Base-by-base conservation (phyloP, 2,797 vertebrate genomes). In the Coranthus polyacanthus region DNA sequence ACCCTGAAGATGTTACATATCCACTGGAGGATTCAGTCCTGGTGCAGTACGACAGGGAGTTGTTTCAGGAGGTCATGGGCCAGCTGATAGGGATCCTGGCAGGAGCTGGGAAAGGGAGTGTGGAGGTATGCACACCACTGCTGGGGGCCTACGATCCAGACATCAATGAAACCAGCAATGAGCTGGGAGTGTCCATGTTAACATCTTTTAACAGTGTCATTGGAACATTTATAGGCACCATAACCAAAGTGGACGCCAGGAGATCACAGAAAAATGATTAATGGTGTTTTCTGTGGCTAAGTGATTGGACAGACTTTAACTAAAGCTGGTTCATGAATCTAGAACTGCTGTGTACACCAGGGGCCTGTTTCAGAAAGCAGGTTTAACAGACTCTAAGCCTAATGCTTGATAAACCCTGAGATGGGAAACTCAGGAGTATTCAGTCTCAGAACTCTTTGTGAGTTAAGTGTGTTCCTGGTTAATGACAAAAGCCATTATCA, bases 121-220 rank as follows among this genome's bases (percentile, higher is more conserved):
- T 99, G 60, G 92, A 93, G 50, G 93, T 94, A 59, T 95, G 94
- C 75, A 96, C 96, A 0, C 98, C 97, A 0, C 83, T 98, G 42
- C 94, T 91, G 9, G 98, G 97, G 2, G 91, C 92, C 56, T 99
- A 95, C 0, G 98, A 99, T 21, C 91, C 97, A 12, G 96, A 96
- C 36, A 93, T 98, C 68, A 92, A 94, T n/a, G 97, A 99, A 88
- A 99, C 96, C 0, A 95, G 95, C 75, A 95, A 93, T 0, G 97
- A 99, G 85, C 92, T 99, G 3, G 95, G 96, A 3, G 84, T 94
- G 18, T 94, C 89, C 47, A 92, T 99, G 90, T 74, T 99, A 56
- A 94, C 92, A 12, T 95, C 96, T 49, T 96, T 98, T 80, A 96
- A 93, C 82, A 92, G 76, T 1, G 89, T 96, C 11, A 75, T 99